Evolutionary conservation across 35 echinoderm and acorn worm species (phyloP).

Genomic region (Anneissia japonica): DNA sequence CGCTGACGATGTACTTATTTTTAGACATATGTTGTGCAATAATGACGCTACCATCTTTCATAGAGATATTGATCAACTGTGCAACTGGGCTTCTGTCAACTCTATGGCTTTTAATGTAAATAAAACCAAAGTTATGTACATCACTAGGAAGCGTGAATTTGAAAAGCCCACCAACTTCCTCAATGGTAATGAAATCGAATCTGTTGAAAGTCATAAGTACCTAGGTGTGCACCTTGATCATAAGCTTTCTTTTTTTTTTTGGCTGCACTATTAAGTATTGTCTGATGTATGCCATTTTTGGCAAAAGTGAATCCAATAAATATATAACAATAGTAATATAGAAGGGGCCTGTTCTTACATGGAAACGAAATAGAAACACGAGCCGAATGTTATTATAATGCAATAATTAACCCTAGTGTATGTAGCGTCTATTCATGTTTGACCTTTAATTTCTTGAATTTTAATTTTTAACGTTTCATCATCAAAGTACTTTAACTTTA

Average conservation of each 20-base stretch:
- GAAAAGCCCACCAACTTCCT: neutral
- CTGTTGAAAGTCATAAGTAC: constrained; percentile 1
- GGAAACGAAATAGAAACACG: too few relatives aligned
- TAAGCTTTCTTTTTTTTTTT: constrained; percentile 16
- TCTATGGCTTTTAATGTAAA: constrained; percentile 9
- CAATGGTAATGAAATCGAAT: neutral
- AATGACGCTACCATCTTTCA: neutral
- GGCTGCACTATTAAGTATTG: too few relatives aligned
- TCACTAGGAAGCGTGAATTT: neutral
- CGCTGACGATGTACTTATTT: constrained; percentile 27
- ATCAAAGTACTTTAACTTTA: too few relatives aligned
- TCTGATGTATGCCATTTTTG: too few relatives aligned
- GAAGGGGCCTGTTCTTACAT: too few relatives aligned
- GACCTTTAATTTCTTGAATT: too few relatives aligned
- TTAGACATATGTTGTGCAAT: neutral
- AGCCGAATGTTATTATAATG: too few relatives aligned
- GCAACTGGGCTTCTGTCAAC: neutral
- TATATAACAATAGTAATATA: too few relatives aligned
- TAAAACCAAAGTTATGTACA: constrained; percentile 39
- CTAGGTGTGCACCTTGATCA: constrained; percentile 6
- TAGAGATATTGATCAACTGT: neutral
- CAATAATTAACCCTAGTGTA: too few relatives aligned
- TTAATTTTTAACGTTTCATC: too few relatives aligned
- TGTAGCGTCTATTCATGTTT: too few relatives aligned
- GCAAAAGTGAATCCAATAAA: too few relatives aligned